Evolutionary conservation across 1,140 invertebrate genomes (phyloP).

Genomic region (Antheraea pernyi): DNA sequence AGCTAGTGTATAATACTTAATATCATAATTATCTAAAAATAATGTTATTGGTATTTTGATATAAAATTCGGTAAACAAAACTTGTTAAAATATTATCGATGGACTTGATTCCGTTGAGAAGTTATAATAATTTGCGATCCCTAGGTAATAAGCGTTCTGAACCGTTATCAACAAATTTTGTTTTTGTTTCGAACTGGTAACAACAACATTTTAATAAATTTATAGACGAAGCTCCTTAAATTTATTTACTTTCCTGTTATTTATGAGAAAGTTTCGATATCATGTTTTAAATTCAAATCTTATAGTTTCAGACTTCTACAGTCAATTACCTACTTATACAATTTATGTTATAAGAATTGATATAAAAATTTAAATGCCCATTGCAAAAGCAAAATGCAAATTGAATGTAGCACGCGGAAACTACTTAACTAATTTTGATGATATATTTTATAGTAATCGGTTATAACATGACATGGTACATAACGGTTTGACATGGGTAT

Average conservation of each 20-base stretch:
- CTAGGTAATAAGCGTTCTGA: constrained; percentile 10
- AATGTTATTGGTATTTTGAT: no score
- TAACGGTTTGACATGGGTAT: no score
- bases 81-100: constrained; percentile 5
- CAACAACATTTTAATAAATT: constrained; percentile 3
- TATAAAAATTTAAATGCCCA: no score
- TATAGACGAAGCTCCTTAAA: not conserved
- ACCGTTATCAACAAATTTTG: constrained; percentile 13
- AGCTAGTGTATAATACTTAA: no score
- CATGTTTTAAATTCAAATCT: not conserved
- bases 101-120: constrained; percentile 10
- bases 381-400: no score
- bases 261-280: not conserved
- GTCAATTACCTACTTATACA: no score
- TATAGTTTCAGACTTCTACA: not conserved
- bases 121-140: constrained; percentile 12
- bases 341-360: no score
- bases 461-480: no score
- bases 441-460: no score
- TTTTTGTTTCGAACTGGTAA: constrained; percentile 16
- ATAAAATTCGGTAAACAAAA: constrained; percentile 3
- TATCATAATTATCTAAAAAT: no score
- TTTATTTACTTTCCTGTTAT: constrained; percentile 3
- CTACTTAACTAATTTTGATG: no score
- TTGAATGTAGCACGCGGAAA: no score